phyloP scores from a whole-genome alignment of 2,113 vertebrate genomes.

The Todiramphus chloris region DNA sequence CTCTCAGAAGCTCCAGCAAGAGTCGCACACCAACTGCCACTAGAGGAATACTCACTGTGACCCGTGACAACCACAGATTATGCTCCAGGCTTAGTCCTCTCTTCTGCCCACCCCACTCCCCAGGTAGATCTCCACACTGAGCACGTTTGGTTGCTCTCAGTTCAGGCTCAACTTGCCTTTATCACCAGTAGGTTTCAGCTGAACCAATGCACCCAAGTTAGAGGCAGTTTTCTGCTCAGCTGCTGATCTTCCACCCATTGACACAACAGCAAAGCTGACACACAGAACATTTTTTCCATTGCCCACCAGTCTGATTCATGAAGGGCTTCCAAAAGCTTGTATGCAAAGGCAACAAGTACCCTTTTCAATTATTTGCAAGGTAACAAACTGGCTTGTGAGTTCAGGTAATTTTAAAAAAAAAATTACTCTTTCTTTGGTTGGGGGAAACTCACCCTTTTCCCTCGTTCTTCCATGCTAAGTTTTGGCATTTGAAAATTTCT shows the following conservation, averaged over 20 bases:
- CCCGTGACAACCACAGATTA: neutral
- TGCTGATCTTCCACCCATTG: neutral
- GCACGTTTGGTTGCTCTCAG: neutral
- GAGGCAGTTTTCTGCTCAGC: neutral
- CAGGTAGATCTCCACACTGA: neutral
- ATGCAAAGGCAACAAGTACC: neutral
- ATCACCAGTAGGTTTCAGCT: neutral
- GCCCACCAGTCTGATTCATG: neutral
- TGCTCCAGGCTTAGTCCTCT: neutral
- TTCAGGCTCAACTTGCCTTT: neutral
- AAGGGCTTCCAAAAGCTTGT: neutral
- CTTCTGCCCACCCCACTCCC: neutral
- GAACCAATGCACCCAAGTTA: neutral
- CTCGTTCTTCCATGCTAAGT: neutral
- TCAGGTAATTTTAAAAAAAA: neutral
- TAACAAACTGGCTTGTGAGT: neutral
- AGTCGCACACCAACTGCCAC: neutral
- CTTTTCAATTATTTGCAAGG: neutral
- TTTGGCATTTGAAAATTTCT: neutral
- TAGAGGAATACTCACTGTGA: neutral
- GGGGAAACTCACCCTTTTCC: neutral
- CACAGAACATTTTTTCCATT: neutral
- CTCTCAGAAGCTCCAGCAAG: rapidly evolving
- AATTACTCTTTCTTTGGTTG: rapidly evolving
- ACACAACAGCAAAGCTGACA: neutral